Percentiles rank a stretch among this genome's conserved stretches.
These are phyloP conservation scores for Stomatorhinus walkeri DNA, from an alignment of 2,797 vertebrate genomes.

Conservation along the genomic window DNA sequence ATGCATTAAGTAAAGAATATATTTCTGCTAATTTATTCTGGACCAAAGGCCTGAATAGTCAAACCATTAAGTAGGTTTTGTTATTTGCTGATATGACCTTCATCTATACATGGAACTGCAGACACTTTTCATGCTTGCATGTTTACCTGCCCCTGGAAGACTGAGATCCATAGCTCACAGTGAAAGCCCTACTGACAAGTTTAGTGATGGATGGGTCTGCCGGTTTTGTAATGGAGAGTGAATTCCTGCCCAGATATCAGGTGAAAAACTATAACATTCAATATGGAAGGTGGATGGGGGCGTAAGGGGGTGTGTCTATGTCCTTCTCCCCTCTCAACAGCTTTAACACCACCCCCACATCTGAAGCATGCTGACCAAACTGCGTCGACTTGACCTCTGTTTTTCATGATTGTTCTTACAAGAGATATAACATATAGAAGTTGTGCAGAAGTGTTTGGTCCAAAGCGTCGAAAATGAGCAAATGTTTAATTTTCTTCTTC, in stretches of 20 bases:
- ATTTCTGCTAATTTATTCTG: background rate
- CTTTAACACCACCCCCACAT: background rate
- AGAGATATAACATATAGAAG: background rate
- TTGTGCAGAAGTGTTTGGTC: background rate
- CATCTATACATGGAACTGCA: constrained; percentile 16
- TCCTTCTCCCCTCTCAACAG: background rate
- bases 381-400: background rate
- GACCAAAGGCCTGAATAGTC: background rate
- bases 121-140: background rate
- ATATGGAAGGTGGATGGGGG: constrained; percentile 11
- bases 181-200: constrained; percentile 17
- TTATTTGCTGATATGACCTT: constrained; percentile 31
- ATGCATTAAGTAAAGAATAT: background rate
- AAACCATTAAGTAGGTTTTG: background rate
- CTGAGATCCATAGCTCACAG: background rate
- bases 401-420: background rate
- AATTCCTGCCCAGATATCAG: constrained; percentile 23
- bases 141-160: background rate
- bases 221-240: constrained; percentile 28
- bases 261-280: constrained; percentile 1
- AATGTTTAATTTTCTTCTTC: background rate
- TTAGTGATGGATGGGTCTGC: constrained; percentile 26
- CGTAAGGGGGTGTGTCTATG: background rate
- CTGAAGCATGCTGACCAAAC: background rate
- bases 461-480: background rate